phyloP scores from a whole-genome alignment of 2,113 vertebrate genomes.

The Embiotoca jacksoni region DNA sequence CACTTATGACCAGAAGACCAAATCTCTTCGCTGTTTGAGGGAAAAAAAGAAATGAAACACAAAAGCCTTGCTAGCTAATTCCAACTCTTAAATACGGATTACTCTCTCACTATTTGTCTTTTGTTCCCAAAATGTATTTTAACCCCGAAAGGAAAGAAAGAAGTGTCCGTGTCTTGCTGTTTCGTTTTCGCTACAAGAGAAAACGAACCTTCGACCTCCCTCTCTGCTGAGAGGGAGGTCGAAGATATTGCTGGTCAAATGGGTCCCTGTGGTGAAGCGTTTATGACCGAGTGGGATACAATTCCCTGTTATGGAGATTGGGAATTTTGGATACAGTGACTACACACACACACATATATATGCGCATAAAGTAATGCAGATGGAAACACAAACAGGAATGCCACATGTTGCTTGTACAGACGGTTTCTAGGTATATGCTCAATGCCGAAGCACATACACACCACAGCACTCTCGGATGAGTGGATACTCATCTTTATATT shows the following conservation, averaged over 20 bases:
- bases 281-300: constrained; percentile 57
- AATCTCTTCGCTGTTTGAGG: constrained; percentile 1
- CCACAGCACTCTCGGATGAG: neutral
- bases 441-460: neutral
- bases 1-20: constrained; percentile 28
- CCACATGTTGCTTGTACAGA: constrained; percentile 20
- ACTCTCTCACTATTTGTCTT: constrained; percentile 30
- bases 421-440: constrained; percentile 6
- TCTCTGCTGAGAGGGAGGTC: constrained; percentile 61
- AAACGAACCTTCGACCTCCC: no score
- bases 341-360: constrained; percentile 9
- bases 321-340: constrained; percentile 17
- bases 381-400: constrained; percentile 38
- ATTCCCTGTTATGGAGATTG: constrained; percentile 67
- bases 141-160: constrained; percentile 55
- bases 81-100: constrained; percentile 4
- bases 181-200: constrained; percentile 32
- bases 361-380: constrained; percentile 24
- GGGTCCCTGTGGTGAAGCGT: constrained; percentile 55
- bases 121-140: constrained; percentile 69
- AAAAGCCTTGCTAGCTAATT: constrained; percentile 13
- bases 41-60: neutral
- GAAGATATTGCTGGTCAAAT: constrained; percentile 51
- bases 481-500: constrained; percentile 9
- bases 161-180: constrained; percentile 35